Percentiles rank a stretch among this genome's conserved stretches.
These are phyloP conservation scores for Drosophila merina DNA, from an alignment of 2,888 invertebrate species.

Conservation along the genomic window DNA sequence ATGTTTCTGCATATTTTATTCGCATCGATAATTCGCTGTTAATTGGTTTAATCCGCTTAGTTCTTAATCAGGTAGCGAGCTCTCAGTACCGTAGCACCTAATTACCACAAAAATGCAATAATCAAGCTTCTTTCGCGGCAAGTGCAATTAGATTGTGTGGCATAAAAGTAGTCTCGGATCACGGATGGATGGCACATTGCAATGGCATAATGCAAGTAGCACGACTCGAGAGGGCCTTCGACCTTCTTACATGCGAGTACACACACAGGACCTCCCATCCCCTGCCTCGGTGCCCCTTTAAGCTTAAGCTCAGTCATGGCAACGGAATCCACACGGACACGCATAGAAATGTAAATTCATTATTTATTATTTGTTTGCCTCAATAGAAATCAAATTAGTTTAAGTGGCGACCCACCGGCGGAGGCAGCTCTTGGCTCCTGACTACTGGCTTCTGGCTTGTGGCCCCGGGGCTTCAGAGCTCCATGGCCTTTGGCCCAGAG, in stretches of 20 bases:
- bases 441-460: background rate
- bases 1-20: conserved; percentile 6
- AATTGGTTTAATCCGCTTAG: conserved; percentile 73
- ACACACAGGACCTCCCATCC: conserved; percentile 1
- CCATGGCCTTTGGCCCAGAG: conserved; percentile 26
- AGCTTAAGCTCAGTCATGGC: conserved; percentile 31
- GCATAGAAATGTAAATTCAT: conserved; percentile 79
- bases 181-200: conserved; percentile 12
- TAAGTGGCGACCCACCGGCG: conserved; percentile 64
- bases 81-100: conserved; percentile 29
- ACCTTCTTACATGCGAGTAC: conserved; percentile 20
- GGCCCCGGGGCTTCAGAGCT: background rate
- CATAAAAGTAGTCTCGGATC: conserved; percentile 10
- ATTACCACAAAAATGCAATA: conserved; percentile 27
- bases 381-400: conserved; percentile 79
- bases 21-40: conserved; percentile 42
- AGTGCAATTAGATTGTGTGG: conserved; percentile 34
- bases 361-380: conserved; percentile 79
- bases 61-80: conserved; percentile 30
- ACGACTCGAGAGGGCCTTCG: conserved; percentile 26
- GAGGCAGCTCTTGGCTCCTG: conserved; percentile 9
- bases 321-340: conserved; percentile 50
- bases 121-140: conserved; percentile 7
- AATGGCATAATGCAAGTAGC: conserved; percentile 37
- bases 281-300: background rate